Conservation (phyloP, 2,888 invertebrate genomes). For the Leucozona laternaria region DNA sequence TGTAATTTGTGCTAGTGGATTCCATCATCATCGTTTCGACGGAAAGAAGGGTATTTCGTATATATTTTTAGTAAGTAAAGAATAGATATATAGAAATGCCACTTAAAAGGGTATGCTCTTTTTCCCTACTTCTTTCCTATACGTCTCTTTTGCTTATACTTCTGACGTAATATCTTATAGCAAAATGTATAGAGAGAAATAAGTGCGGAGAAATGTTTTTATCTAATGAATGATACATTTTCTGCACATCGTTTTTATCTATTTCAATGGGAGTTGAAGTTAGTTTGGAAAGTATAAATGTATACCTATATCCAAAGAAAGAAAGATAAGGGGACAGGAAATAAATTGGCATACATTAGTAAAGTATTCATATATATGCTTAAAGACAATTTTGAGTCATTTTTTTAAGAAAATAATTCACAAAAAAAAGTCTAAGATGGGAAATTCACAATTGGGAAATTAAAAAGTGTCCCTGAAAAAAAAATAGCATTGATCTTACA, state of each 20-base stretch:
- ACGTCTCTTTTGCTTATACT: constrained; percentile 17
- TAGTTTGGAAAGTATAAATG: constrained; percentile 12
- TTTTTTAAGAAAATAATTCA: neutral
- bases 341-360: constrained; percentile 2
- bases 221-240: constrained; percentile 60
- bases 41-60: constrained; percentile 56
- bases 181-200: constrained; percentile 28
- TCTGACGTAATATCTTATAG: constrained; percentile 68
- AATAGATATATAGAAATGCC: constrained; percentile 40
- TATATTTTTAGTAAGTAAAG: constrained; percentile 39
- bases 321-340: constrained; percentile 1
- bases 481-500: too few relatives aligned
- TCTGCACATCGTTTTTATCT: constrained; percentile 39
- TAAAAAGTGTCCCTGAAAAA: too few relatives aligned
- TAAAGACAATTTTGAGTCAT: neutral
- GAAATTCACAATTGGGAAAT: too few relatives aligned
- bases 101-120: constrained; percentile 63
- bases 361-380: too few relatives aligned
- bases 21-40: constrained; percentile 49
- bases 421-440: too few relatives aligned
- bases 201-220: constrained; percentile 59
- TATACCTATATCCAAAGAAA: neutral
- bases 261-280: constrained; percentile 11
- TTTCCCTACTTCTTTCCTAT: neutral
- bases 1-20: constrained; percentile 73